phyloP scores from a whole-genome alignment of 1,140 invertebrate genomes.

The Tribolium castaneum region DNA sequence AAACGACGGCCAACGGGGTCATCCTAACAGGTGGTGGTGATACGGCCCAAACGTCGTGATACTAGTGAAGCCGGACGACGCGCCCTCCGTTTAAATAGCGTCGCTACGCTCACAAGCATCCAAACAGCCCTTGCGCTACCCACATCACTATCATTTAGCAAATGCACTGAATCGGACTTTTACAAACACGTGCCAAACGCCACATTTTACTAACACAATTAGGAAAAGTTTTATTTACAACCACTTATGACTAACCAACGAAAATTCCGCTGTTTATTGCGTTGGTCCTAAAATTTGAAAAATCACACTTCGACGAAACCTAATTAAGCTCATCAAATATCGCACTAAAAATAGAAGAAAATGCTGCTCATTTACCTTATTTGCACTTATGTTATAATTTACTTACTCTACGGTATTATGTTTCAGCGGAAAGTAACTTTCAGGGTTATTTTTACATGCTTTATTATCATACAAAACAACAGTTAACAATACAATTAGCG shows the following conservation, averaged over 20 bases:
- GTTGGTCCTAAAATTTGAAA: too few relatives aligned
- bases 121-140: slow-evolving; percentile 39
- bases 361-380: neutral
- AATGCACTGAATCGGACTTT: neutral
- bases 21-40: slow-evolving; percentile 29
- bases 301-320: too few relatives aligned
- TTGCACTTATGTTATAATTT: neutral
- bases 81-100: slow-evolving; percentile 42
- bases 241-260: neutral
- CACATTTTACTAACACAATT: neutral
- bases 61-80: slow-evolving; percentile 23
- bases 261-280: neutral
- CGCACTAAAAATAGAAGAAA: neutral
- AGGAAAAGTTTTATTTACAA: neutral
- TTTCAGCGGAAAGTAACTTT: neutral
- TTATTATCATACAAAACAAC: too few relatives aligned
- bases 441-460: neutral
- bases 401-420: too few relatives aligned
- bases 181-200: neutral
- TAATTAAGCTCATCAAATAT: too few relatives aligned
- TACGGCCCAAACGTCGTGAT: slow-evolving; percentile 29
- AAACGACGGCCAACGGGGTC: slow-evolving; percentile 1
- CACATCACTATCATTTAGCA: slow-evolving; percentile 6
- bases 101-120: slow-evolving; percentile 27
- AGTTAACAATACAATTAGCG: too few relatives aligned